phyloP scores from a whole-genome alignment of 2,113 vertebrate species.

The Mohoua ochrocephala region DNA sequence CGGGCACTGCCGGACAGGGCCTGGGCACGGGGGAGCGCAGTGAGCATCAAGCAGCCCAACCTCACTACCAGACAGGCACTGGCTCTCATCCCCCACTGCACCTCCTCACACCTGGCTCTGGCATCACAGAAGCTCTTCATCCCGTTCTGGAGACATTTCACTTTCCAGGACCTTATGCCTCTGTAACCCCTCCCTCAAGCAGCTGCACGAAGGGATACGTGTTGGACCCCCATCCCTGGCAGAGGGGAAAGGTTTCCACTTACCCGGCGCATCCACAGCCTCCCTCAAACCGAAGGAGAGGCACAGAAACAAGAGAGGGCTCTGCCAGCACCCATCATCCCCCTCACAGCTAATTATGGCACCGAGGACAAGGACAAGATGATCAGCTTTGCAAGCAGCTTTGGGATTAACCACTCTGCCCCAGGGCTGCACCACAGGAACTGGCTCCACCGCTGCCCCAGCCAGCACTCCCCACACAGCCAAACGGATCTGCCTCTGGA shows the following conservation, averaged over 20 bases:
- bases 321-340: not conserved
- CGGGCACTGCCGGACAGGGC: constrained; percentile 28
- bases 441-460: rapidly evolving
- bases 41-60: not conserved
- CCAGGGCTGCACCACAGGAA: not conserved
- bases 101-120: not conserved
- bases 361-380: not conserved
- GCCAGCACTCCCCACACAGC: not conserved
- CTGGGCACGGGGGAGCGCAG: not conserved
- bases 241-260: not conserved
- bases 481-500: not conserved
- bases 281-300: not conserved
- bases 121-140: not conserved
- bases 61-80: rapidly evolving
- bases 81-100: rapidly evolving
- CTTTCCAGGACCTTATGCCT: not conserved
- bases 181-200: not conserved
- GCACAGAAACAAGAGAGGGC: not conserved
- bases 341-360: constrained; percentile 3
- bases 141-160: rapidly evolving
- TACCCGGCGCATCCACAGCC: not conserved
- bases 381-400: not conserved
- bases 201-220: rapidly evolving
- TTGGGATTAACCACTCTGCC: not conserved
- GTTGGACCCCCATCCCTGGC: not conserved